Base-by-base conservation (phyloP, 2,113 vertebrate genomes). In the Thymallus thymallus region DNA sequence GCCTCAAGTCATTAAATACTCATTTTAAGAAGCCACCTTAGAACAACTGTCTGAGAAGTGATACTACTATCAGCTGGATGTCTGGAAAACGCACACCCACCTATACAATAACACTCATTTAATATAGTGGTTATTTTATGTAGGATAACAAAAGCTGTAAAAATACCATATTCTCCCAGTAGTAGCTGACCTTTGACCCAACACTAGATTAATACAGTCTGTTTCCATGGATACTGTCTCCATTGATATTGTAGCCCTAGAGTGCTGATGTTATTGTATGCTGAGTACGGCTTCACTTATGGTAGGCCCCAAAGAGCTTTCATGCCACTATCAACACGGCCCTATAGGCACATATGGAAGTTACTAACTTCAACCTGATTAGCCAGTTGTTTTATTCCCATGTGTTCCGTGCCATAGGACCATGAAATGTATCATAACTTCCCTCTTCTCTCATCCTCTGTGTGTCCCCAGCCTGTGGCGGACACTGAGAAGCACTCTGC, bases 401-500 rank as follows among this genome's bases (percentile, higher is more conserved):
- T 41, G 10, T 41, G 10, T 26, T 26, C 26, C 26, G 26, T 41
- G 10, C 35, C 35, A 9, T 0, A 41, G 9, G 7, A 41, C 35
- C 58, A 61, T 61, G 4, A 7, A n/a, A 22, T 24, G 24, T 14
- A 51, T 51, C 48, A 51, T 13, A 48, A 48, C 1, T 24, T 61
- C 20, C 32, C 35, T 41, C 35, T 41, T 51, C 12, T 51, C 13
- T 51, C 48, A 51, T 51, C 12, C 16, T 18, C 14, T 66, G 32
- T 41, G 35, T 41, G 9, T 0, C 9, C 9, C 0, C 87, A 90
- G 85, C 85, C 86, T 65, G 91, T 98, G 94, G 98, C 97, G 0
- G 97, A 99, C 71, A 88, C 95, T 7, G 97, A 99, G 86, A 99
- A 99, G 88, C 96, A 95, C 85, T 95, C 93, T 0, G 92, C 93